Percentiles rank a stretch among this genome's conserved stretches.
These are phyloP conservation scores for Lasioglossum villosulum DNA, from an alignment of 2,888 invertebrate genomes.

Conservation along the genomic window DNA sequence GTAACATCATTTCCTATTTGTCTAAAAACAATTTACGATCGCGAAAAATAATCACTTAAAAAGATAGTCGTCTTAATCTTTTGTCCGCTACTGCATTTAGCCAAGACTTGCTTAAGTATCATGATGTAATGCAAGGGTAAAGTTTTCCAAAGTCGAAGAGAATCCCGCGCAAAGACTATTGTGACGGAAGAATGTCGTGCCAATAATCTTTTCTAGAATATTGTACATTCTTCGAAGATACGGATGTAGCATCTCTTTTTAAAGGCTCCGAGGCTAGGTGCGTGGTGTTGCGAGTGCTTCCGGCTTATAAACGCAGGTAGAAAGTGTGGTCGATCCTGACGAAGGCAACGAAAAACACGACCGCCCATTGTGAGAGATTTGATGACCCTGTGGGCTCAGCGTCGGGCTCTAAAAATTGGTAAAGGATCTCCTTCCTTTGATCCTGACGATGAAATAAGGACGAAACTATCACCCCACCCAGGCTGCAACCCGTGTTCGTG, in stretches of 20 bases:
- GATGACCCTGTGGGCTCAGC: constrained; percentile 56
- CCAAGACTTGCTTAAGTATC: too few species aligned
- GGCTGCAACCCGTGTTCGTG: constrained; percentile 1
- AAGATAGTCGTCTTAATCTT: too few species aligned
- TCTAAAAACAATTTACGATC: too few species aligned
- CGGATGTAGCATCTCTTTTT: constrained; percentile 56
- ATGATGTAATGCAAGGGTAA: background rate
- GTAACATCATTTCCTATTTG: too few species aligned
- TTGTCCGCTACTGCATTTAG: too few species aligned
- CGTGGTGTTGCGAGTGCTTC: constrained; percentile 75
- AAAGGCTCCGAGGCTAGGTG: constrained; percentile 60
- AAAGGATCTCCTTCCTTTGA: constrained; percentile 66
- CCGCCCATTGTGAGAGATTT: constrained; percentile 68
- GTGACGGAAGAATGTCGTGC: constrained; percentile 19
- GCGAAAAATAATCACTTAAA: too few species aligned
- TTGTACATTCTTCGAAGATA: constrained; percentile 14
- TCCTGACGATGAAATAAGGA: constrained; percentile 42
- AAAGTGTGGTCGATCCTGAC: constrained; percentile 66
- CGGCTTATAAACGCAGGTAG: constrained; percentile 75
- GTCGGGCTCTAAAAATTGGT: constrained; percentile 68
- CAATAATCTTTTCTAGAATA: constrained; percentile 19
- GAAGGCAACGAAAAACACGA: constrained; percentile 74
- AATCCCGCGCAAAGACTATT: background rate
- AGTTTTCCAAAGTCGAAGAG: background rate
- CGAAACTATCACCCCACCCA: constrained; percentile 26